These are phyloP conservation scores for Embidobia sp. DNA, from an alignment of 2,888 invertebrate species.

Conservation along the genomic window DNA sequence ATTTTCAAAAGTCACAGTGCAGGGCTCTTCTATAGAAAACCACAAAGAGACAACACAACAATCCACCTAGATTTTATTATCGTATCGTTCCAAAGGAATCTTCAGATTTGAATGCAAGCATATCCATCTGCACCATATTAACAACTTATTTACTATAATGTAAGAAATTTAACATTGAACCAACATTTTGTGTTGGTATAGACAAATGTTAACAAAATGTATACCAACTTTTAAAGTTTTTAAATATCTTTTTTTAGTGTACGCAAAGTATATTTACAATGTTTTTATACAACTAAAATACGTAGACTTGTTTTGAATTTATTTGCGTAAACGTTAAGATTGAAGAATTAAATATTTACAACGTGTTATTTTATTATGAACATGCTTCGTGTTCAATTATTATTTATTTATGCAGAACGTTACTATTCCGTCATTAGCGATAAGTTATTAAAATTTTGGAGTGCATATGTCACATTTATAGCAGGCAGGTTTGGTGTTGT, in stretches of 20 bases:
- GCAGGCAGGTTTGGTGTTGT: slow-evolving; percentile 28
- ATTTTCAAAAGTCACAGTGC: slow-evolving; percentile 48
- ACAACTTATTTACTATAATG: slow-evolving; percentile 33
- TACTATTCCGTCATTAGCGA: slow-evolving; percentile 31
- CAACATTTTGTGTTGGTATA: too few relatives aligned
- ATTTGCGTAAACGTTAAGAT: too few relatives aligned
- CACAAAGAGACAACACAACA: slow-evolving; percentile 23
- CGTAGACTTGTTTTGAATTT: too few relatives aligned
- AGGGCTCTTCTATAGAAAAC: slow-evolving; percentile 2
- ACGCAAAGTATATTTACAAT: too few relatives aligned
- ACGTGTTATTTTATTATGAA: too few relatives aligned
- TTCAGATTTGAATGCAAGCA: slow-evolving; percentile 3
- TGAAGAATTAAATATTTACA: too few relatives aligned
- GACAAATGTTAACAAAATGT: too few relatives aligned
- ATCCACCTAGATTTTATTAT: slow-evolving; percentile 21
- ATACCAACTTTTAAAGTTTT: too few relatives aligned
- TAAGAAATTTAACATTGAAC: too few relatives aligned
- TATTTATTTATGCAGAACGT: slow-evolving; percentile 3
- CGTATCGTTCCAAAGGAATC: slow-evolving; percentile 1
- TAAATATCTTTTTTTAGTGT: too few relatives aligned
- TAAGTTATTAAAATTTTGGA: slow-evolving; percentile 31
- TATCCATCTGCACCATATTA: slow-evolving; percentile 32
- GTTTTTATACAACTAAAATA: too few relatives aligned
- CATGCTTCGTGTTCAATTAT: too few relatives aligned
- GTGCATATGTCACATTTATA: slow-evolving; percentile 57